These are phyloP conservation scores for Heliothis virescens DNA, from an alignment of 1,140 invertebrate species.

Conservation along the genomic window DNA sequence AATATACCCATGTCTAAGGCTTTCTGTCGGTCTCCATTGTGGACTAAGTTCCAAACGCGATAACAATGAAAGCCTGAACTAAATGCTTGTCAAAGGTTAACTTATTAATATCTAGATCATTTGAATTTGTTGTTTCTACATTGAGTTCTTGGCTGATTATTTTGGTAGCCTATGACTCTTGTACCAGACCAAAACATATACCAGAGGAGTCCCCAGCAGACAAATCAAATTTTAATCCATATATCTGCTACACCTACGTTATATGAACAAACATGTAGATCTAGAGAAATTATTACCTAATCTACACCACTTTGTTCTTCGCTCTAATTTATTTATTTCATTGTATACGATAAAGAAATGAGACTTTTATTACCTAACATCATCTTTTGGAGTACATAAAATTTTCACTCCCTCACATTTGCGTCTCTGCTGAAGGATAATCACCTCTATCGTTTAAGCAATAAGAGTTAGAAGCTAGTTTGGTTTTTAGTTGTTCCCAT, in stretches of 20 bases:
- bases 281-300: slow-evolving; percentile 19
- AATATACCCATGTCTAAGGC: not conserved
- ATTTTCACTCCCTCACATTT: not conserved
- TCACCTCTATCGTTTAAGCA: not conserved
- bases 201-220: not conserved
- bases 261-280: not conserved
- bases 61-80: not conserved
- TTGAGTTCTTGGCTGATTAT: not conserved
- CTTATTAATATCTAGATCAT: not conserved
- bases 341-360: slow-evolving; percentile 34
- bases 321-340: slow-evolving; percentile 26
- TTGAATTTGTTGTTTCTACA: not conserved
- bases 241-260: not conserved
- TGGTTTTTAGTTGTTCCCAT: slow-evolving; percentile 29
- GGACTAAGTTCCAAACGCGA: not conserved
- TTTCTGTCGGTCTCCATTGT: slow-evolving; percentile 1
- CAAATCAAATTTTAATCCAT: not conserved
- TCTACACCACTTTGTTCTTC: not conserved
- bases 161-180: not conserved
- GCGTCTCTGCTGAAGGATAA: not conserved
- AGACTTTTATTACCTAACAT: slow-evolving; percentile 39
- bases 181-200: not conserved
- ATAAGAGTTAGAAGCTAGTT: not conserved
- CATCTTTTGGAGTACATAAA: slow-evolving; percentile 29
- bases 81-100: not conserved